Base-by-base conservation (phyloP, 2,113 vertebrate genomes). In the Istiophorus platypterus region DNA sequence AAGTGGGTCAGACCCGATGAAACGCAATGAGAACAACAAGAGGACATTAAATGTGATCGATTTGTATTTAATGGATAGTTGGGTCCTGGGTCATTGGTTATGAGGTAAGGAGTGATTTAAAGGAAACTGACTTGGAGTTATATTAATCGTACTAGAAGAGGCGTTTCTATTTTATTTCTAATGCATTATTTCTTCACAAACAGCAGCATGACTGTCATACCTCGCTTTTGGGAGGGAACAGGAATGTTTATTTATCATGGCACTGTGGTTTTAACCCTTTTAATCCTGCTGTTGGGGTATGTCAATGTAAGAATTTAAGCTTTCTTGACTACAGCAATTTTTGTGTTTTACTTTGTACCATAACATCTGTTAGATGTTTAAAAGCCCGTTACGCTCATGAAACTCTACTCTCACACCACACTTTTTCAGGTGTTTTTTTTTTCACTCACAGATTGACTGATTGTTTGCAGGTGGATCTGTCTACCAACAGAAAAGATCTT, bases 401-500 rank as follows among this genome's bases (percentile, higher is more conserved):
- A 74, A 59, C 41, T 61, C 64, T 57, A 34, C 37, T 61, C 31
- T 61, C 47, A 27, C 54, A 18, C 31, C 13, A 34, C 63, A 74
- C 34, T 27, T 67, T 59, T 51, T 72, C 41, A 75, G 72, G 22
- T 79, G 71, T 61, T 18, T 79, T 68, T 61, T 29, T 82, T 71
- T 72, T 86, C 41, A 66, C 15, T 63, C 47, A 58, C 74, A 88
- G 79, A 58, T 31, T 66, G 51, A 79, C 17, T 61, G 84, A 75
- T 82, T 79, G 64, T 81, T 82, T 42, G 62, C 65, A 88, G 78
- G 86, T 85, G 75, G 78, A 83, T 84, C 78, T 86, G 79, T 86
- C 80, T 76, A 79, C 83, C 75, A 79, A 90, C 69, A 85, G 77
- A 91, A 85, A 65, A 88, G 89, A 87, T 82, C 67, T 66, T 63